phyloP scores from a whole-genome alignment of 2,888 invertebrate species.

The Perizoma affinitatum region DNA sequence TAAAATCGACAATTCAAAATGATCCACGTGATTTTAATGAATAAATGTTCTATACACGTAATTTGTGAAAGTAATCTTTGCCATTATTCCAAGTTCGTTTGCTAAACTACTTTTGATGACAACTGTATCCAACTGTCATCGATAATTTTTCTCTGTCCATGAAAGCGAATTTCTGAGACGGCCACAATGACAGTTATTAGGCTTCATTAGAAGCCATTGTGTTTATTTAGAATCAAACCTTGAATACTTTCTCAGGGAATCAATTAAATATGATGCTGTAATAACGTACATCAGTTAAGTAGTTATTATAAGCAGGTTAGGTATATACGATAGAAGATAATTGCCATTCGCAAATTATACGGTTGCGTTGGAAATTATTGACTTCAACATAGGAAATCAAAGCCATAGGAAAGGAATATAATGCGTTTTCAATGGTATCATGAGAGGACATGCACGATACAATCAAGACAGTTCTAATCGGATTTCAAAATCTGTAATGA shows the following conservation, averaged over 20 bases:
- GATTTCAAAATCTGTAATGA: too few species aligned
- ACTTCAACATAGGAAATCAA: slow-evolving; percentile 5
- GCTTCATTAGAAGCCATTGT: slow-evolving; percentile 48
- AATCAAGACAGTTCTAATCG: too few species aligned
- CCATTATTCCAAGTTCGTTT: too few species aligned
- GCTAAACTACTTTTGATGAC: background rate
- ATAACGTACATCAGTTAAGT: slow-evolving; percentile 37
- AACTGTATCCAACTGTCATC: slow-evolving; percentile 19
- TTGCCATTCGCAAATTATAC: slow-evolving; percentile 44
- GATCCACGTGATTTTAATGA: too few species aligned
- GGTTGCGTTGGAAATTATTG: slow-evolving; percentile 23
- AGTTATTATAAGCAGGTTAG: slow-evolving; percentile 1
- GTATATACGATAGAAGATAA: slow-evolving; percentile 39
- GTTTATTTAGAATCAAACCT: slow-evolving; percentile 43
- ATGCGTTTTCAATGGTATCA: background rate
- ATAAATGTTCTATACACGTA: too few species aligned
- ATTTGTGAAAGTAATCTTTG: too few species aligned
- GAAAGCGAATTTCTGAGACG: slow-evolving; percentile 42
- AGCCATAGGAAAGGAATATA: background rate
- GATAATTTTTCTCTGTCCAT: slow-evolving; percentile 34
- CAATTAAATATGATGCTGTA: slow-evolving; percentile 47
- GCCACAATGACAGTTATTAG: slow-evolving; percentile 57
- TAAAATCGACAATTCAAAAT: too few species aligned
- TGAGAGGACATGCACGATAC: too few species aligned
- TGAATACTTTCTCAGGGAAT: slow-evolving; percentile 38